Evolutionary conservation across 2,113 vertebrate genomes (phyloP).

Genomic region (Xerus inauris): DNA sequence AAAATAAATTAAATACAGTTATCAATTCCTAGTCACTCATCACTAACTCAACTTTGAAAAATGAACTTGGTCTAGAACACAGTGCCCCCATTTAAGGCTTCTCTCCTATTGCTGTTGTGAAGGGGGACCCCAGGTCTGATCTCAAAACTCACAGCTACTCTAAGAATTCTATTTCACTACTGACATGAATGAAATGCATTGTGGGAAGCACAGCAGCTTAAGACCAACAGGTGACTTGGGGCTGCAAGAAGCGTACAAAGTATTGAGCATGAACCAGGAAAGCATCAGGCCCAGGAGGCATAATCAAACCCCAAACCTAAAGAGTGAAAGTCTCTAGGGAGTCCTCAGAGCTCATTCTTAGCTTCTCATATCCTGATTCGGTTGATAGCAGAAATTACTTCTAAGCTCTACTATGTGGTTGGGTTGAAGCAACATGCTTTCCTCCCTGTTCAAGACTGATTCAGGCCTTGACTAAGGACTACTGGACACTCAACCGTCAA

Average conservation of each 20-base stretch:
- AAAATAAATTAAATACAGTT: background rate
- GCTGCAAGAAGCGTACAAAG: background rate
- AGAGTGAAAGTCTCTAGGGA: background rate
- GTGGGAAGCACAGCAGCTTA: background rate
- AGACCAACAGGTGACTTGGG: background rate
- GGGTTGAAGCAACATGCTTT: background rate
- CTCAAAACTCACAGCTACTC: background rate
- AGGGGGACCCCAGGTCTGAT: background rate
- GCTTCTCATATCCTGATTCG: background rate
- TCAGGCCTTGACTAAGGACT: background rate
- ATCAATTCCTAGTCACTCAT: background rate
- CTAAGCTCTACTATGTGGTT: background rate
- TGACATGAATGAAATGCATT: background rate
- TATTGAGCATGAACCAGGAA: background rate
- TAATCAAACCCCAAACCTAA: background rate
- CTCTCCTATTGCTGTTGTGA: background rate
- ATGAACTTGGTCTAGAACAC: background rate
- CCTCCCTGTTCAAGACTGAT: background rate
- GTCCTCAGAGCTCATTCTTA: background rate
- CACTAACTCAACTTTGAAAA: conserved; percentile 36
- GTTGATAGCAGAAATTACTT: background rate
- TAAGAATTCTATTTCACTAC: background rate
- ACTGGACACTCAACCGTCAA: background rate
- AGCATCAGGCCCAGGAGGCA: background rate
- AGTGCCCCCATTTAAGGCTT: background rate